Conservation (phyloP, 2,888 invertebrate species). For the Dasysyrphus tricinctus region DNA sequence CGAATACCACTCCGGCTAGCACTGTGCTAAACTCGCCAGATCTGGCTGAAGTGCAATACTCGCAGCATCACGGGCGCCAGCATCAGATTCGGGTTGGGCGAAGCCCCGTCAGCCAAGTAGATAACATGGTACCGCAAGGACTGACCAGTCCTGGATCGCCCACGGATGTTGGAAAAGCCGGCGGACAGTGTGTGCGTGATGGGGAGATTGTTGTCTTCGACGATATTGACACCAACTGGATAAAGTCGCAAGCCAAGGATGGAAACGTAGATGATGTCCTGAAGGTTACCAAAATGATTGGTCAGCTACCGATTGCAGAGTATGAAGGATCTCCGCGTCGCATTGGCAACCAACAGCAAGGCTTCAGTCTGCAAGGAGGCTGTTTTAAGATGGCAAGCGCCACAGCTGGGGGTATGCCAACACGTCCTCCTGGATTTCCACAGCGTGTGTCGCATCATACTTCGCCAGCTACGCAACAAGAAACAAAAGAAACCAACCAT, state of each 20-base stretch:
- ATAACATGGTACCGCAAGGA: conserved; percentile 79
- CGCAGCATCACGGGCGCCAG: conserved; percentile 79
- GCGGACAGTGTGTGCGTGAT: conserved; percentile 85
- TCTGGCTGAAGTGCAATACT: conserved; percentile 80
- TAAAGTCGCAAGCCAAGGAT: conserved; percentile 78
- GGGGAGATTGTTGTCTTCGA: conserved; percentile 95
- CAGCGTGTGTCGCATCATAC: conserved; percentile 84
- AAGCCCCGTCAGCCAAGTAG: conserved; percentile 81
- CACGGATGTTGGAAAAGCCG: conserved; percentile 81
- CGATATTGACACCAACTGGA: conserved; percentile 82
- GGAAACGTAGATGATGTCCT: conserved; percentile 80
- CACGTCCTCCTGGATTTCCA: conserved; percentile 92
- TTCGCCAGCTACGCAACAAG: conserved; percentile 42
- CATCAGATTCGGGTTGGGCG: conserved; percentile 82
- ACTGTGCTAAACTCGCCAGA: conserved; percentile 83
- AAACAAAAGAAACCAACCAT: conserved; percentile 53
- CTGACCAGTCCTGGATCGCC: conserved; percentile 82
- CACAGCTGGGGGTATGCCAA: conserved; percentile 86
- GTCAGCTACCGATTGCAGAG: conserved; percentile 91
- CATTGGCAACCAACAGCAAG: conserved; percentile 86
- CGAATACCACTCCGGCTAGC: conserved; percentile 83
- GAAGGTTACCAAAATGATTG: conserved; percentile 83
- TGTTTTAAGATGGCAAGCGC: conserved; percentile 82
- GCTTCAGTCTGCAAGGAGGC: conserved; percentile 45
- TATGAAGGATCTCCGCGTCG: conserved; percentile 95